Evolutionary conservation across 1,140 invertebrate genomes (phyloP).

Genomic region (Atta texana): DNA sequence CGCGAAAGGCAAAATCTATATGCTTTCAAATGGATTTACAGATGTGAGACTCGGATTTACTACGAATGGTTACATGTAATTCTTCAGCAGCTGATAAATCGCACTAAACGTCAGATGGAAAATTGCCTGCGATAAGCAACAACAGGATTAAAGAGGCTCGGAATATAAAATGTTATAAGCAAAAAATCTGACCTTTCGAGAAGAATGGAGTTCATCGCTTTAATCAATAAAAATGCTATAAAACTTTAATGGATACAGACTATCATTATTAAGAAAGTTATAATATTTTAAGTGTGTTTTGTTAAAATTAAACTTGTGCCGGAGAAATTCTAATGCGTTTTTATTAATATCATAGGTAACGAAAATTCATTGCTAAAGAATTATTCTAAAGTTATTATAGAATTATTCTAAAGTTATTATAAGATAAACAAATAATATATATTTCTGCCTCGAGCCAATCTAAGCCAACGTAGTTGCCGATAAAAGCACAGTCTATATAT

Average conservation of each 20-base stretch:
- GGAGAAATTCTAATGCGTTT: neutral
- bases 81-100: constrained; percentile 25
- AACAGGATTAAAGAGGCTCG: constrained; percentile 1
- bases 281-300: neutral
- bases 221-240: constrained; percentile 14
- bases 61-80: constrained; percentile 16
- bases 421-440: constrained; percentile 32
- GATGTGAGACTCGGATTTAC: constrained; percentile 22
- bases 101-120: constrained; percentile 27
- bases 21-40: constrained; percentile 5
- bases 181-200: constrained; percentile 26
- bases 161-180: constrained; percentile 15
- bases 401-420: neutral
- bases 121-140: constrained; percentile 44
- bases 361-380: neutral
- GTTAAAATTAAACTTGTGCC: neutral
- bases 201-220: neutral
- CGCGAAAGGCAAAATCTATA: constrained; percentile 27
- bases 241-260: neutral
- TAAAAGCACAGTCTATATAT: constrained; percentile 41
- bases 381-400: constrained; percentile 4
- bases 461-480: constrained; percentile 19
- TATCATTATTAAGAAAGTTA: neutral
- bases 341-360: neutral
- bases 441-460: constrained; percentile 37